A percentile compares a stretch with the other conserved stretches of the same genome.
Evolutionary conservation across 2,888 invertebrate genomes (phyloP).

Genomic region (Cerceris ruficornis): DNA sequence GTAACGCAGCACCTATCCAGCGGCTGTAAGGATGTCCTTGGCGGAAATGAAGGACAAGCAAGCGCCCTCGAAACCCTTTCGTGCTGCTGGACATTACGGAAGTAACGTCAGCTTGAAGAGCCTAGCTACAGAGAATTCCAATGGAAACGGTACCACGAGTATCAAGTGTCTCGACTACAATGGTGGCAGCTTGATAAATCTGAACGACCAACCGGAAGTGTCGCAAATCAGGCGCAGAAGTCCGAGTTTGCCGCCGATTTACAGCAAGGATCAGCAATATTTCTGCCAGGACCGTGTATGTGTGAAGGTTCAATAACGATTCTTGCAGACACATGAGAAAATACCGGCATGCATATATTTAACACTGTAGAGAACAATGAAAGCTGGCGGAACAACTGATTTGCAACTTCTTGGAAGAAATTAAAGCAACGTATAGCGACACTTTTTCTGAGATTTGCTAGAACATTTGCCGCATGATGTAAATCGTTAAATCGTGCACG

Average conservation of each 20-base stretch:
- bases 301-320: not conserved
- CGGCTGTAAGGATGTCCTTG: conserved; percentile 65
- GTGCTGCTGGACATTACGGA: conserved; percentile 69
- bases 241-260: conserved; percentile 88
- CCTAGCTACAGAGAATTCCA: conserved; percentile 64
- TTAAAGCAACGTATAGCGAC: too few relatives aligned
- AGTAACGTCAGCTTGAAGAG: conserved; percentile 73
- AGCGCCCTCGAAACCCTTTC: conserved; percentile 64
- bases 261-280: conserved; percentile 81
- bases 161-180: conserved; percentile 69
- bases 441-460: too few relatives aligned
- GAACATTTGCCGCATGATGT: too few relatives aligned
- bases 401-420: too few relatives aligned
- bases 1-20: conserved; percentile 56
- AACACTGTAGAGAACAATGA: too few relatives aligned
- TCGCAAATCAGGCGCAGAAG: conserved; percentile 84
- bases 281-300: conserved; percentile 78
- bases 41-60: conserved; percentile 67
- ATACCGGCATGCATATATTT: too few relatives aligned
- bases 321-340: too few relatives aligned
- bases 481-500: too few relatives aligned
- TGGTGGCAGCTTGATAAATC: conserved; percentile 76
- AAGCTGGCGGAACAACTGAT: too few relatives aligned
- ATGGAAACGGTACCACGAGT: conserved; percentile 60
- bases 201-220: conserved; percentile 83